Conservation (phyloP, 2,888 invertebrate species). For the Luperina testacea region DNA sequence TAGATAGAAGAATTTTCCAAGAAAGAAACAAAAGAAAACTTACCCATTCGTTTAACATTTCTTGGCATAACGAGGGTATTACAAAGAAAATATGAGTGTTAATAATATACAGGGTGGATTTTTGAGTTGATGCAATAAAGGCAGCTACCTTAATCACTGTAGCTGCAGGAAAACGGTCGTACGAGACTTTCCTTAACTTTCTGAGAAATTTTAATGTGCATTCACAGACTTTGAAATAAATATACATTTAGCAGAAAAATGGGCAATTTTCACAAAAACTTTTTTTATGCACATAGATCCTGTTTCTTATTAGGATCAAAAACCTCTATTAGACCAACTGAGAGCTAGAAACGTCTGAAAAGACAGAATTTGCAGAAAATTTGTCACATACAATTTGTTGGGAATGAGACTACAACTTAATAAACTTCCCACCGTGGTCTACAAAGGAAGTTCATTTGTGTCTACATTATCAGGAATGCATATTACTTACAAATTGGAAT, state of each 20-base stretch:
- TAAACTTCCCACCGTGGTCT: not conserved
- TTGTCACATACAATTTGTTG: not conserved
- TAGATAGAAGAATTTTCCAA: not conserved
- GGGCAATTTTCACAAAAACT: too few species aligned
- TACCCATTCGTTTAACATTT: not conserved
- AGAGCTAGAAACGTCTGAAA: not conserved
- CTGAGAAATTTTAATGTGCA: too few species aligned
- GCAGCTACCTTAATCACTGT: too few species aligned
- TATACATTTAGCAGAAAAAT: too few species aligned
- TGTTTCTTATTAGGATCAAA: too few species aligned
- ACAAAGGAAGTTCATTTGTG: slow-evolving; percentile 33
- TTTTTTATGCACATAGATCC: too few species aligned
- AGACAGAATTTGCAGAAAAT: not conserved
- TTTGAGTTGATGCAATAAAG: not conserved
- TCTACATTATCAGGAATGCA: slow-evolving; percentile 7
- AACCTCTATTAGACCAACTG: too few species aligned
- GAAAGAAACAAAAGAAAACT: not conserved
- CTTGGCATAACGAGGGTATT: not conserved
- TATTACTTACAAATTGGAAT: slow-evolving; percentile 6
- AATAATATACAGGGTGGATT: not conserved
- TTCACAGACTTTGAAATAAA: too few species aligned
- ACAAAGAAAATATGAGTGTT: slow-evolving; percentile 1
- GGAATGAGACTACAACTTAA: not conserved
- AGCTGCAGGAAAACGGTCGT: too few species aligned
- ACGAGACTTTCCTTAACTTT: too few species aligned